A percentile compares a stretch with the other conserved stretches of the same genome.
These are phyloP conservation scores for Tuberolachnus salignus DNA, from an alignment of 2,888 invertebrate genomes.

Conservation along the genomic window DNA sequence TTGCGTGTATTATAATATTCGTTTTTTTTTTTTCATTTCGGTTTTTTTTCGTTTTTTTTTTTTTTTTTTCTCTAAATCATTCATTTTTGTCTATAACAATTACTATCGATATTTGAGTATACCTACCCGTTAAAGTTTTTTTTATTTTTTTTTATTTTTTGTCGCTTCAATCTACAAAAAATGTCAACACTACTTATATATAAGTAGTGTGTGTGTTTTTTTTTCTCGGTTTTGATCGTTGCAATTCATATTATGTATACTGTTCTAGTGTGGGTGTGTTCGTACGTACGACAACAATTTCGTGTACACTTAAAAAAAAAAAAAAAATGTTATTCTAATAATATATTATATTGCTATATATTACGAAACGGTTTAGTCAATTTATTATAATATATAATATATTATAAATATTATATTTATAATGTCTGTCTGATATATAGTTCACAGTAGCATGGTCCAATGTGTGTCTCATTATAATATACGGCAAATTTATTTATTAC, in stretches of 20 bases:
- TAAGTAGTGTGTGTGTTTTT: constrained; percentile 36
- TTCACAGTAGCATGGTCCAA: constrained; percentile 55
- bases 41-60: constrained; percentile 10
- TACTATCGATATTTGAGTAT: constrained; percentile 50
- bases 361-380: constrained; percentile 33
- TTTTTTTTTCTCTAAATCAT: constrained; percentile 23
- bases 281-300: constrained; percentile 26
- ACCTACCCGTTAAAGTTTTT: constrained; percentile 57
- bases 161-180: constrained; percentile 31
- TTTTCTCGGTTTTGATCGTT: constrained; percentile 48
- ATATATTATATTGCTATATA: not conserved
- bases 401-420: not conserved
- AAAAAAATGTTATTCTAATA: constrained; percentile 8
- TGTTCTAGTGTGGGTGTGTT: constrained; percentile 51
- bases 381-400: constrained; percentile 23
- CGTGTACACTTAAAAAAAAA: constrained; percentile 8
- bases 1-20: constrained; percentile 44
- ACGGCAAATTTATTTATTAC: not conserved
- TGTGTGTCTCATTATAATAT: constrained; percentile 23
- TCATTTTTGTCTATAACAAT: constrained; percentile 19
- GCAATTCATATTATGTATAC: constrained; percentile 57
- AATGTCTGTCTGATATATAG: constrained; percentile 37
- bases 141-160: constrained; percentile 55
- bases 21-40: constrained; percentile 12
- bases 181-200: constrained; percentile 35